Conservation (phyloP, 2,113 vertebrate species). For the Phoenicopterus ruber region DNA sequence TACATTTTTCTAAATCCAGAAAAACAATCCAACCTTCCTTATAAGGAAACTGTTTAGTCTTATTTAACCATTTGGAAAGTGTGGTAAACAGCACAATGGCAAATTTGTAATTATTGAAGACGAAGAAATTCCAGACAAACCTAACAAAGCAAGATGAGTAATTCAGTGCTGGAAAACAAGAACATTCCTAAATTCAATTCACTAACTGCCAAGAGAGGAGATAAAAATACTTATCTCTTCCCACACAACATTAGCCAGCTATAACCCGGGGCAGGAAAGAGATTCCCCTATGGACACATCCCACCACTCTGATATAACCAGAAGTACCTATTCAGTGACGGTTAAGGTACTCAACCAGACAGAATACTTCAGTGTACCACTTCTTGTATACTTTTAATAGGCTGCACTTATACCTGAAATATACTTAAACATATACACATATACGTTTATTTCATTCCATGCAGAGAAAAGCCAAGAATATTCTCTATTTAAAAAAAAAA, state of each 20-base stretch:
- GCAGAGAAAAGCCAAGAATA: background rate
- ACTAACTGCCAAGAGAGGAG: background rate
- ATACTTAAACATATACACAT: background rate
- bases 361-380: background rate
- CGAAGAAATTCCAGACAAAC: background rate
- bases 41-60: background rate
- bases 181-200: conserved; percentile 23
- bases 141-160: conserved; percentile 33
- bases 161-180: background rate
- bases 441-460: fast-evolving
- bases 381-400: background rate
- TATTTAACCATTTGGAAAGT: background rate
- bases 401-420: background rate
- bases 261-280: background rate
- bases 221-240: background rate
- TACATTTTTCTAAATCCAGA: background rate
- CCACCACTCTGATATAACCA: background rate
- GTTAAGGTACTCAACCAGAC: background rate
- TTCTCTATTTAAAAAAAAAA: background rate
- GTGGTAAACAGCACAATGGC: background rate
- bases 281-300: background rate
- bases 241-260: background rate
- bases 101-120: background rate
- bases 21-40: background rate
- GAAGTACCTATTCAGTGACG: background rate